These are phyloP conservation scores for Limnephilus auricula DNA, from an alignment of 2,888 invertebrate genomes.

Conservation along the genomic window DNA sequence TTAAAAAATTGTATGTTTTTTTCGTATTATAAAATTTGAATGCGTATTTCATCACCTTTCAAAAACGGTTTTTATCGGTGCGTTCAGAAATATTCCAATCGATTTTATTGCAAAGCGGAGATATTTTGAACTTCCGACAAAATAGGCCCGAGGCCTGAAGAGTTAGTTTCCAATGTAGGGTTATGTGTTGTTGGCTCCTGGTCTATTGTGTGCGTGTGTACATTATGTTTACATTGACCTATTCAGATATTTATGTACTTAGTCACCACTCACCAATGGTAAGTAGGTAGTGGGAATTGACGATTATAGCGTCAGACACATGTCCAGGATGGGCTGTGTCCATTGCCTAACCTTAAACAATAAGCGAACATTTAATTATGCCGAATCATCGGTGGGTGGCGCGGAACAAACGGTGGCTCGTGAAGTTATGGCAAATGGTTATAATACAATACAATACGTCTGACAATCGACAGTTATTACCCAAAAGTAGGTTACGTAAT, in stretches of 20 bases:
- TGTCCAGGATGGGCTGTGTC: slow-evolving; percentile 31
- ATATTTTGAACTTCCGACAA: no score
- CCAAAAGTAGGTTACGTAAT: neutral
- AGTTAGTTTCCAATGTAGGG: no score
- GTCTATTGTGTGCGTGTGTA: neutral
- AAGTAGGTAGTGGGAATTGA: neutral
- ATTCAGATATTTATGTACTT: neutral
- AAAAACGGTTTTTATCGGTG: no score
- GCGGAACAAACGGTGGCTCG: slow-evolving; percentile 15
- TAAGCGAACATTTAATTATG: slow-evolving; percentile 24
- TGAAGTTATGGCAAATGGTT: neutral
- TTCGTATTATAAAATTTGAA: no score
- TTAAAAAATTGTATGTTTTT: no score
- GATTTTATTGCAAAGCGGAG: no score
- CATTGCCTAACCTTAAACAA: slow-evolving; percentile 19
- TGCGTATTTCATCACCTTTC: no score
- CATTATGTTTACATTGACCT: slow-evolving; percentile 14
- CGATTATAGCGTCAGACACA: slow-evolving; percentile 15
- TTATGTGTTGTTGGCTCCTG: neutral
- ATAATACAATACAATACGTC: neutral
- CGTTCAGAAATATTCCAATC: no score
- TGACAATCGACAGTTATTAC: neutral
- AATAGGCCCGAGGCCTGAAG: no score
- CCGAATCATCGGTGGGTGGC: slow-evolving; percentile 16
- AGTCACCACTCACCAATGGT: neutral